Evolutionary conservation across 2,113 vertebrate species (phyloP), one percentile per base, ranked within the genome.

Genomic region (Bombycilla garrulus): DNA sequence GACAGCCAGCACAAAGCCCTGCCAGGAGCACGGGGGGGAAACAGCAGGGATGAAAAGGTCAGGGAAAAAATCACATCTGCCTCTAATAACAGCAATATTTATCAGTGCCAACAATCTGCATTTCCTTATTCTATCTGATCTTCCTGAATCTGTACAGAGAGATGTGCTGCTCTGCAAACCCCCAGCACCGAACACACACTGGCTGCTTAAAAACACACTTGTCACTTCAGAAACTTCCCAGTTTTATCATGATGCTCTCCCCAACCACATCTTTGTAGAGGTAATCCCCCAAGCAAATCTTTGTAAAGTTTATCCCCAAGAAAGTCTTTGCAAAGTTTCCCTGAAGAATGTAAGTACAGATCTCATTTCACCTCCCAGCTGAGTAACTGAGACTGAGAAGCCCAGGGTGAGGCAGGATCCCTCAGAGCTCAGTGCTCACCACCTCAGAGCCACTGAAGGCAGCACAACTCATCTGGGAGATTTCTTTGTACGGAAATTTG

Each of bases 1-100:
- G 78, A 99, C 98, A 3, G 98, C 97, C 94, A 99, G 97, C 92
- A 99, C 99, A 25, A 99, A 98, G n/a, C 98, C 99, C 99, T 99
- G 81, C 5, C 50, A 76, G 67, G 20, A 51, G 42, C 51, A 60
- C 8, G 20, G 15, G 35, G 35, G 65, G 33, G n/a, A 28, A 9
- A 47, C 36, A 54, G 38, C 36, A 61, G 6, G 79, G 57, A 82
- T 48, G 40, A 24, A 64, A 44, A 88, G 88, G 81, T 67, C 80
- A 78, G 73, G 65, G 2, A 2, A 4, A 10, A 64, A 74, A 47
- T 21, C 88, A 89, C 92, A 94, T 91, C 93, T 97, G 95, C 81
- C 86, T 86, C 91, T 11, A 83, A 85, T 42, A 60, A 78, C 40
- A 33, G 40, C 58, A 36, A 3, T 12, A 64, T 33, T 54, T 40